Evolutionary conservation across 2,113 vertebrate species (phyloP).

Genomic region (Nothocercus nigrocapillus): DNA sequence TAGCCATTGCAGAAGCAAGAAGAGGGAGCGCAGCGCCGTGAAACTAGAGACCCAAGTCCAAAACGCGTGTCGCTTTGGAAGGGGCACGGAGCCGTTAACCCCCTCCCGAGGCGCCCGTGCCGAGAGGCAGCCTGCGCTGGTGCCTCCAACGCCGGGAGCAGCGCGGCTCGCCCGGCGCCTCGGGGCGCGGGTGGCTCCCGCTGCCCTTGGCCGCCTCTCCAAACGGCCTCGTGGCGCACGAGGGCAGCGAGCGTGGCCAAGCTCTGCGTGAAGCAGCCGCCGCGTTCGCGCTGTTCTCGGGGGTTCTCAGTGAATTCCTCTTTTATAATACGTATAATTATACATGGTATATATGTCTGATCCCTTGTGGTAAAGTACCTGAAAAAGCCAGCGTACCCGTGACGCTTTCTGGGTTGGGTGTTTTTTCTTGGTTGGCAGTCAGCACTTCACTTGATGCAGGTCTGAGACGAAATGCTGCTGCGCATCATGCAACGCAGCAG

Average conservation of each 20-base stretch:
- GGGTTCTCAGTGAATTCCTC: neutral
- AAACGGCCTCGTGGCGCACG: accelerated
- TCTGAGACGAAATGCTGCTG: neutral
- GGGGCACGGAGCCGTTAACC: neutral
- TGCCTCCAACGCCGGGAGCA: slow-evolving; percentile 34
- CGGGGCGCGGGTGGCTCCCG: neutral
- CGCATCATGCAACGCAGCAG: neutral
- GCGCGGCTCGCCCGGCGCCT: neutral
- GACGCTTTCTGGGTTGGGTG: neutral
- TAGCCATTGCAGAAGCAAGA: neutral
- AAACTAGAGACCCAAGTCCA: neutral
- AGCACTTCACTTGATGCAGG: neutral
- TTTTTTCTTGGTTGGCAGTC: neutral
- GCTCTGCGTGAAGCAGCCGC: neutral
- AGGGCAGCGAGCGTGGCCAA: neutral
- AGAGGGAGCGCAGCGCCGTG: neutral
- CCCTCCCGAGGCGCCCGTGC: slow-evolving; percentile 5
- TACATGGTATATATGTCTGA: neutral
- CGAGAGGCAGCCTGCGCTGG: slow-evolving; percentile 13
- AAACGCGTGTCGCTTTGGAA: neutral
- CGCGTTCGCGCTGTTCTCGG: neutral
- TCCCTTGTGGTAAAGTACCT: neutral
- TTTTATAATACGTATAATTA: neutral
- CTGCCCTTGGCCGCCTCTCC: accelerated
- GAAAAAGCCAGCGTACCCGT: neutral